phyloP scores from a whole-genome alignment of 2,113 vertebrate species.

The Apteryx mantelli region DNA sequence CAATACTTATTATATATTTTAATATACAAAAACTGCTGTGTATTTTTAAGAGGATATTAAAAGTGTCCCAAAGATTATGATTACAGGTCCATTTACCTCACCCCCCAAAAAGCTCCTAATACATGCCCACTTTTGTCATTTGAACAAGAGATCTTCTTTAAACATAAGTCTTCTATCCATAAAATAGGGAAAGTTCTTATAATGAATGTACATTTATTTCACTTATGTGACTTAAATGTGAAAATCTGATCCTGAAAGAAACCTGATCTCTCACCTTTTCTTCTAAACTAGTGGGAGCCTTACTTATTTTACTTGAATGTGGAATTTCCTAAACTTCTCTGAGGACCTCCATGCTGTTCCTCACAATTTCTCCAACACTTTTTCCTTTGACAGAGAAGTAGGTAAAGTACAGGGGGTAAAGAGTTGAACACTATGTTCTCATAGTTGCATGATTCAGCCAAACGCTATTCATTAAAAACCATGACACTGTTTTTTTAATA shows the following conservation, averaged over 20 bases:
- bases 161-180: background rate
- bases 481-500: background rate
- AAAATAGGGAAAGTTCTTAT: background rate
- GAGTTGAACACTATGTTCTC: background rate
- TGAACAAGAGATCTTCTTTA: background rate
- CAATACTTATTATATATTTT: background rate
- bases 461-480: background rate
- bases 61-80: background rate
- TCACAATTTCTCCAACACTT: background rate
- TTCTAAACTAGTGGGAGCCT: background rate
- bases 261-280: background rate
- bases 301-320: background rate
- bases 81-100: background rate
- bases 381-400: background rate
- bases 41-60: background rate
- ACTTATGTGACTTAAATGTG: background rate
- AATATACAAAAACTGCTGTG: background rate
- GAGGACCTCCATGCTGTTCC: background rate
- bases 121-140: background rate
- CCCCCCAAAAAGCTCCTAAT: background rate
- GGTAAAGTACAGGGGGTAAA: background rate
- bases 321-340: background rate
- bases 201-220: background rate
- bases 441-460: background rate
- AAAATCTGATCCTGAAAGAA: background rate